Base-by-base conservation (phyloP, 2,888 invertebrate genomes). In the Macaria liturata region DNA sequence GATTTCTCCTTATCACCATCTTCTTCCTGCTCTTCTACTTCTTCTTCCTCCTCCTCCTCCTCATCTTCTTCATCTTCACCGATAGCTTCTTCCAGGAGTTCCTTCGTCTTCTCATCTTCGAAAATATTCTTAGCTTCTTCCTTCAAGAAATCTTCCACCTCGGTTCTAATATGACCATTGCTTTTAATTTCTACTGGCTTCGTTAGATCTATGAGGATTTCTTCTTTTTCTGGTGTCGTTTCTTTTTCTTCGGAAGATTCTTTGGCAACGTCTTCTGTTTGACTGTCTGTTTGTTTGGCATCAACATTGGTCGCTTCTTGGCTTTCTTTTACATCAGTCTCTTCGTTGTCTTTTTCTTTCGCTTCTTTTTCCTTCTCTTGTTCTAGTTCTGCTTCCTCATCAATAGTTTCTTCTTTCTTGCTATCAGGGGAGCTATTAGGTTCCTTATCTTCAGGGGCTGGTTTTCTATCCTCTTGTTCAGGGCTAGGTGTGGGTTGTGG, bases 31-130 rank as follows among this genome's bases (percentile, higher is more conserved):
- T 69, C 76, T 3, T 42, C 49, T 9, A 59, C 59, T 30, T 55
- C 57, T 7, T 62, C 55, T 86, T 20, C 72, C 74, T 70, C 69
- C 31, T 75, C 86, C 45, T 69, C 76, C 3, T 42, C 49, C 9
- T 55, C 57, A 4, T 62, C 55, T 87, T 20, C 72, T 74, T 70
- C 69, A 4, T 72, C 77, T 9, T 79, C 86, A 62, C 79, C 80
- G 31, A 87, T 71, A 34, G 89, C 88, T 64, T 90, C 89, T 63
- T 85, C 87, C 53, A 90, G 63, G 56, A 88, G 80, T 60, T 87
- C 86, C 31, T 82, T 81, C 6, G 88, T 87, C 7, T 80, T 81
- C 31, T 75, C 75, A 55, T 80, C 69, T 47, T 75, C 70, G 52
- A 77, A 74, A 61, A 58, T 61, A 50, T 70, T 64, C 45, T 73